Evolutionary conservation across 2,888 invertebrate species (phyloP).

Genomic region (Cephus nigrinus): DNA sequence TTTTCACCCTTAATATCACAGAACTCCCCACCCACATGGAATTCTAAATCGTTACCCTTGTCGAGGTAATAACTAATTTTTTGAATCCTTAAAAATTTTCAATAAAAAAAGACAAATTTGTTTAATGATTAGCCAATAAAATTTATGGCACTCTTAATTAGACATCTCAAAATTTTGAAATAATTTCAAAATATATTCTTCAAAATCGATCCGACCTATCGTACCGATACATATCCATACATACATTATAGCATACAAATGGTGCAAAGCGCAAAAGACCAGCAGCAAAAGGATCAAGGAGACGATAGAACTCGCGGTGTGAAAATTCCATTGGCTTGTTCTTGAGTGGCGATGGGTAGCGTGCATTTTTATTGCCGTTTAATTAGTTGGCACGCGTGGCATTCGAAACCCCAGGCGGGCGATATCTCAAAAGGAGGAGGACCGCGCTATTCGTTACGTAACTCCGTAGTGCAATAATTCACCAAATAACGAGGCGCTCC

Average conservation of each 20-base stretch:
- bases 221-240: not conserved
- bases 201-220: not conserved
- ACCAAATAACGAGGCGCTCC: conserved; percentile 36
- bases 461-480: conserved; percentile 27
- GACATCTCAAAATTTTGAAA: not conserved
- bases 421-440: conserved; percentile 18
- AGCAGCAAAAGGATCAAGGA: not conserved
- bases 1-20: not conserved
- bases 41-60: not conserved
- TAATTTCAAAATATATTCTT: not conserved
- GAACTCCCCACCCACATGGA: not conserved
- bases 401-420: conserved; percentile 31
- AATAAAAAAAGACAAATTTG: not conserved
- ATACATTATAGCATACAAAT: not conserved
- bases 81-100: not conserved
- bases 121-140: not conserved
- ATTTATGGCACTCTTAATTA: not conserved
- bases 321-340: conserved; percentile 28
- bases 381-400: conserved; percentile 42
- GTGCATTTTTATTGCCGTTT: conserved; percentile 39
- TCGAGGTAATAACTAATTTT: not conserved
- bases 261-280: not conserved
- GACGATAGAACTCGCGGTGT: conserved; percentile 12
- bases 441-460: conserved; percentile 17
- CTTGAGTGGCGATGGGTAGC: conserved; percentile 2